Conservation (phyloP, 2,888 invertebrate genomes). For the Darwinula stevensoni region DNA sequence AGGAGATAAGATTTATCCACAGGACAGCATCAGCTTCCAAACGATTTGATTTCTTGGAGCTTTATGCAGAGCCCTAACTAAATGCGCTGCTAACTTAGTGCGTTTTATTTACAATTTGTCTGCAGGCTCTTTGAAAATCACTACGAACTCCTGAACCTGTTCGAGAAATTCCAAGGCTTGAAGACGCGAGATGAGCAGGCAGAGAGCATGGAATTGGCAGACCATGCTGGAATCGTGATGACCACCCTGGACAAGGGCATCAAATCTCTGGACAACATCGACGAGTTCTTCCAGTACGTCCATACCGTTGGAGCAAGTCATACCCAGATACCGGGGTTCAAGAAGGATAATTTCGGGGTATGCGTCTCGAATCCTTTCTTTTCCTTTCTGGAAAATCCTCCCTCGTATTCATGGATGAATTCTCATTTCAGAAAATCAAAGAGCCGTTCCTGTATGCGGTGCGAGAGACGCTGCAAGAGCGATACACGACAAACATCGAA, state of each 20-base stretch:
- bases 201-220: conserved; percentile 46
- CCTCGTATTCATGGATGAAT: too few species aligned
- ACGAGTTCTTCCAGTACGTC: conserved; percentile 49
- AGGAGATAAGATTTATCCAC: too few species aligned
- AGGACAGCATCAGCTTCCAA: too few species aligned
- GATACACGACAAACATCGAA: conserved; percentile 65
- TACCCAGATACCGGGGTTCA: conserved; percentile 51
- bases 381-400: too few species aligned
- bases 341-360: conserved; percentile 68
- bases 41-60: too few species aligned
- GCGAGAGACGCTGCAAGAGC: conserved; percentile 49
- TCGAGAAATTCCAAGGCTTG: conserved; percentile 46
- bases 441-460: conserved; percentile 62
- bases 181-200: conserved; percentile 49
- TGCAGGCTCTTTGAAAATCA: too few species aligned
- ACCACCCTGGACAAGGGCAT: conserved; percentile 62
- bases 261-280: conserved; percentile 51
- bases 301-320: conserved; percentile 57
- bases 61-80: too few species aligned
- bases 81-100: too few species aligned
- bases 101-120: too few species aligned
- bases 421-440: conserved; percentile 43
- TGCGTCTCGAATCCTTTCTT: too few species aligned
- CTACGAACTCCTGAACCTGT: too few species aligned
- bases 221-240: conserved; percentile 69